Percentiles rank a stretch among this genome's conserved stretches.
These are phyloP conservation scores for Iphiclides podalirius DNA, from an alignment of 2,888 invertebrate species.

Conservation along the genomic window DNA sequence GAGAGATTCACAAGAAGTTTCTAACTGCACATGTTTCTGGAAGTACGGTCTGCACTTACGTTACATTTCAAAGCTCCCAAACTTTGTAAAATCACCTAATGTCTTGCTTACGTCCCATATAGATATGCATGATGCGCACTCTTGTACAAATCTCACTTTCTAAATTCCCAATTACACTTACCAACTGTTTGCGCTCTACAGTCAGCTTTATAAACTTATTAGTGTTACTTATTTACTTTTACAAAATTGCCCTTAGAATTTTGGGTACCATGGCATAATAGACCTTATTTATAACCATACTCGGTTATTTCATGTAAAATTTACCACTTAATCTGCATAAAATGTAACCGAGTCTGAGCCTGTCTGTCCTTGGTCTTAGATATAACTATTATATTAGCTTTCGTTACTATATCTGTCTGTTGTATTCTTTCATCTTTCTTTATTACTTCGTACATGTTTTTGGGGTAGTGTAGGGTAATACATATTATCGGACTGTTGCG, in stretches of 20 bases:
- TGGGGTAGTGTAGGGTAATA: neutral
- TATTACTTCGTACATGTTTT: neutral
- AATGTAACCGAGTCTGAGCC: neutral
- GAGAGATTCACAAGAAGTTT: neutral
- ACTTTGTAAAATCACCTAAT: conserved; percentile 16
- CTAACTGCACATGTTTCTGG: neutral
- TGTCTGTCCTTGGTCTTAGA: neutral
- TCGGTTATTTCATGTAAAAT: conserved; percentile 1
- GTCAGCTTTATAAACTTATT: no score
- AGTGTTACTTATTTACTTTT: no score
- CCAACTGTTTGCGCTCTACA: no score
- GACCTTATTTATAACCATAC: neutral
- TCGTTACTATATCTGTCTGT: neutral
- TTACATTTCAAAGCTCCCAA: neutral
- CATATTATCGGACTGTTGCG: no score
- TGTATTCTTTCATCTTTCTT: neutral
- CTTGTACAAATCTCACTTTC: no score
- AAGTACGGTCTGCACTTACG: conserved; percentile 6
- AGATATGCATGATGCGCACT: neutral
- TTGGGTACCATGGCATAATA: no score
- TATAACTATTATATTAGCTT: neutral
- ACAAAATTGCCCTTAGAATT: no score
- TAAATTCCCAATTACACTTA: no score
- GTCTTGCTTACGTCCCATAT: conserved; percentile 5
- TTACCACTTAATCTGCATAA: conserved; percentile 2